Evolutionary conservation across 2,797 vertebrate species (phyloP).

Genomic region (Lithobates sylvaticus): DNA sequence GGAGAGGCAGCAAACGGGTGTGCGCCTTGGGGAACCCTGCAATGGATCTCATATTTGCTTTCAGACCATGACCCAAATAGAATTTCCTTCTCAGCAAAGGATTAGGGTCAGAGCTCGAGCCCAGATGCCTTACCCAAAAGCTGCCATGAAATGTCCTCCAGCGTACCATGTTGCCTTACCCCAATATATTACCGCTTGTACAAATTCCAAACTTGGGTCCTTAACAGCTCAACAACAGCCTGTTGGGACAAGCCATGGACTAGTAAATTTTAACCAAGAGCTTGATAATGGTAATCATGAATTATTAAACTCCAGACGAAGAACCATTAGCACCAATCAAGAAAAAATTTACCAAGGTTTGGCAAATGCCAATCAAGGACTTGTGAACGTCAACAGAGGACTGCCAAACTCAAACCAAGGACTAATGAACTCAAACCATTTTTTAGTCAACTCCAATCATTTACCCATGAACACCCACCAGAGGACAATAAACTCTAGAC

Average conservation of each 20-base stretch:
- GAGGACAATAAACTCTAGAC: not conserved
- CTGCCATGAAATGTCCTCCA: slow-evolving; percentile 67
- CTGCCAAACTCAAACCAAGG: not conserved
- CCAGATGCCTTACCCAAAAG: slow-evolving; percentile 88
- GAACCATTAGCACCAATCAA: not conserved
- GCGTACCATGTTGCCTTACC: not conserved
- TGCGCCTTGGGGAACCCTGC: slow-evolving; percentile 90
- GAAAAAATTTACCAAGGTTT: not conserved
- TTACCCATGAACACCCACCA: not conserved
- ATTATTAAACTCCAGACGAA: not conserved
- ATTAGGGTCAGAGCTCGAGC: slow-evolving; percentile 88
- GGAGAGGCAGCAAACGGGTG: slow-evolving; percentile 87
- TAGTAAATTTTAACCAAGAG: not conserved
- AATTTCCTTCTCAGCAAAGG: slow-evolving; percentile 90
- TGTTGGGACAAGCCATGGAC: not conserved
- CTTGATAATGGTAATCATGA: slow-evolving; percentile 6
- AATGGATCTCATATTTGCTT: slow-evolving; percentile 93
- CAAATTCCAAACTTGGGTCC: not conserved
- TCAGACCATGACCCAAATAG: slow-evolving; percentile 93
- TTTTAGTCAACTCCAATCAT: not conserved
- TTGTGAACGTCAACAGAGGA: not conserved
- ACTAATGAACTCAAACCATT: not conserved
- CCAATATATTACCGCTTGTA: not conserved
- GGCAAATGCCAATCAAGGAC: not conserved
- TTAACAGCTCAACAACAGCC: not conserved